These are phyloP conservation scores for Hapalemur alaotrensis DNA, from an alignment of 2,797 vertebrate genomes.

Conservation along the genomic window DNA sequence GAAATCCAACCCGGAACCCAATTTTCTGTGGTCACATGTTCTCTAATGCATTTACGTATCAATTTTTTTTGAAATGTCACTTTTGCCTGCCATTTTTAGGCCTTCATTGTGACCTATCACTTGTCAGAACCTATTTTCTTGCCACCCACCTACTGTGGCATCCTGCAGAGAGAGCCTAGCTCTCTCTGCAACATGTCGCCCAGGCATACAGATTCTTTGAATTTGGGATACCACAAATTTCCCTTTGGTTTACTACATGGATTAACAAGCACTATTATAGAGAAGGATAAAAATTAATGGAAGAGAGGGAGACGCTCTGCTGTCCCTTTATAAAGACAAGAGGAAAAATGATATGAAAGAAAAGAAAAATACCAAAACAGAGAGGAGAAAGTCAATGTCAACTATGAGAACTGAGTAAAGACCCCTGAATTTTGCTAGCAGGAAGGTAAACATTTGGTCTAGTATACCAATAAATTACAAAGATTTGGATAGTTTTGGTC, in stretches of 20 bases:
- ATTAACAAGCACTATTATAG: not conserved
- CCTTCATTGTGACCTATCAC: not conserved
- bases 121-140: not conserved
- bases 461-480: not conserved
- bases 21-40: not conserved
- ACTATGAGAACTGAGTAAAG: not conserved
- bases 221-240: not conserved
- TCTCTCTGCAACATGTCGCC: not conserved
- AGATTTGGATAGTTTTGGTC: not conserved
- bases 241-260: not conserved
- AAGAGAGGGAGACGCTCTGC: not conserved
- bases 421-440: not conserved
- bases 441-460: not conserved
- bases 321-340: not conserved
- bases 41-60: not conserved
- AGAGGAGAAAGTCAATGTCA: not conserved
- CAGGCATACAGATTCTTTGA: not conserved
- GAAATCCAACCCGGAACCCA: not conserved
- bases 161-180: not conserved
- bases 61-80: not conserved
- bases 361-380: not conserved
- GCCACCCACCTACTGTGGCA: not conserved
- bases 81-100: not conserved
- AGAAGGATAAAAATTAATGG: not conserved
- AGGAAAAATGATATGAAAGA: not conserved